These are phyloP conservation scores for Micrasema minimum DNA, from an alignment of 1,140 invertebrate species.

Conservation along the genomic window DNA sequence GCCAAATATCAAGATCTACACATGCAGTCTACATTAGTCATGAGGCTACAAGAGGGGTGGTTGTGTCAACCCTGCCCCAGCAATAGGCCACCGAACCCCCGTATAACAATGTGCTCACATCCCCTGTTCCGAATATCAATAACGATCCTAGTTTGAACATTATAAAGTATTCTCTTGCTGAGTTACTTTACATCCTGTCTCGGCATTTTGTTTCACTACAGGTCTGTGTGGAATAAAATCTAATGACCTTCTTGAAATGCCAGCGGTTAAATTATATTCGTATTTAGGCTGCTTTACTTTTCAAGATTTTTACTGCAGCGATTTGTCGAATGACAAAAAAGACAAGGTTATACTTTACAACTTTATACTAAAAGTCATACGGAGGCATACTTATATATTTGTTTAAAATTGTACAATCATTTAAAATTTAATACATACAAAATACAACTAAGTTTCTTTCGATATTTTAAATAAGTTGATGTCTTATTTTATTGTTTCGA, in stretches of 20 bases:
- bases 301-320: neutral
- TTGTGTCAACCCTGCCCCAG: conserved; percentile 11
- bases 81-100: conserved; percentile 15
- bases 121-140: conserved; percentile 29
- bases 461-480: too few relatives aligned
- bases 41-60: too few relatives aligned
- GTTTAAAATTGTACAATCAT: too few relatives aligned
- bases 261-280: neutral
- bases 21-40: too few relatives aligned
- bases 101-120: conserved; percentile 25
- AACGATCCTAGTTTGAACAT: conserved; percentile 25
- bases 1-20: too few relatives aligned
- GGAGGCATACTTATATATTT: too few relatives aligned
- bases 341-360: too few relatives aligned
- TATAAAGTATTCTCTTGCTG: conserved; percentile 10
- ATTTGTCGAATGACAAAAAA: neutral
- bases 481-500: too few relatives aligned
- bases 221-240: conserved; percentile 6
- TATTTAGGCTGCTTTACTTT: neutral
- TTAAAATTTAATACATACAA: too few relatives aligned
- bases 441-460: too few relatives aligned
- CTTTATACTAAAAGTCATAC: too few relatives aligned
- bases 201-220: conserved; percentile 4
- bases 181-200: conserved; percentile 11
- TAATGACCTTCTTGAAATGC: conserved; percentile 29